Percentiles rank a stretch among this genome's conserved stretches.
Conservation (phyloP, 2,888 invertebrate species). For the Caenorhabditis zanzibari region DNA sequence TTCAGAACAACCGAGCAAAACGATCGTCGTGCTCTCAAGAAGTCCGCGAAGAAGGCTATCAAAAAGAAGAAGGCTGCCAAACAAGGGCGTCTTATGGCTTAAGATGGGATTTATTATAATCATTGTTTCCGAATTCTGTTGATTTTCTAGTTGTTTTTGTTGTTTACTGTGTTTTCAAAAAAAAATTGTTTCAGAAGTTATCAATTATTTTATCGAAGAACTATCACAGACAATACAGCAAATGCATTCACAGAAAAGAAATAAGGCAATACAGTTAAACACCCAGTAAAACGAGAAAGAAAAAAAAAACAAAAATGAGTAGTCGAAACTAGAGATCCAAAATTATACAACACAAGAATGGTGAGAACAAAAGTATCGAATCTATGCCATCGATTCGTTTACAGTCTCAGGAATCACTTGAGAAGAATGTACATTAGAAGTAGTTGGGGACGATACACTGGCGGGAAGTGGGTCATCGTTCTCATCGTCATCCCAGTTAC, state of each 20-base stretch:
- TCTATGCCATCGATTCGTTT: conserved; percentile 33
- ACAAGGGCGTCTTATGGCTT: conserved; percentile 66
- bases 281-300: conserved; percentile 23
- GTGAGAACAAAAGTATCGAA: neutral
- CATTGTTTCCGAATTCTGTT: too few relatives aligned
- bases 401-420: conserved; percentile 9
- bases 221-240: conserved; percentile 35
- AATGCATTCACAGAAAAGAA: conserved; percentile 31
- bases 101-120: neutral
- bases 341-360: conserved; percentile 3
- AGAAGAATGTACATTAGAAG: conserved; percentile 50
- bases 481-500: conserved; percentile 74
- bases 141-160: neutral
- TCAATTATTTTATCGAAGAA: neutral
- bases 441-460: neutral
- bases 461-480: conserved; percentile 55
- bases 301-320: conserved; percentile 23
- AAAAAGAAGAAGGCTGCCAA: conserved; percentile 66
- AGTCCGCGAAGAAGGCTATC: conserved; percentile 71
- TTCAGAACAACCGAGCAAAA: conserved; percentile 68
- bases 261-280: conserved; percentile 40
- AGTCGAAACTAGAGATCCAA: conserved; percentile 55
- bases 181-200: neutral
- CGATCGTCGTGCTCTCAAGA: conserved; percentile 68
- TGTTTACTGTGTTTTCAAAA: conserved; percentile 15